phyloP scores from a whole-genome alignment of 64 coral and sea anemone species.

The Catalaphyllia jardinei region DNA sequence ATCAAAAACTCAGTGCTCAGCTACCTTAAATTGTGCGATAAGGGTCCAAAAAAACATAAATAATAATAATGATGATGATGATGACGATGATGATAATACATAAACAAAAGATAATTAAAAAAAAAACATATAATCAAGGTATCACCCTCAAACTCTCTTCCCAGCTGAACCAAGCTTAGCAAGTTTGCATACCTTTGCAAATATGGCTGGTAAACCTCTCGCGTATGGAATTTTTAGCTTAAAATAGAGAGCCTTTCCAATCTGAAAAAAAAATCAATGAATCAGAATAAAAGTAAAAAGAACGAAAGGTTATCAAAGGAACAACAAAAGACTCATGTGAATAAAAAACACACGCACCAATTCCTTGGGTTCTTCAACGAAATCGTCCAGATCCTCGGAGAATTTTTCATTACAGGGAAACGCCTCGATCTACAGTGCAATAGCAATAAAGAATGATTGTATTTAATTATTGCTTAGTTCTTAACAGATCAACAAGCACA shows the following conservation, averaged over 20 bases:
- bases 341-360: conserved; percentile 43
- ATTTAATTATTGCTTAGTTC: too few relatives aligned
- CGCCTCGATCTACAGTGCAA: conserved; percentile 54
- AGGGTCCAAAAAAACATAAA: too few relatives aligned
- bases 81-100: too few relatives aligned
- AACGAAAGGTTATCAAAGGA: neutral
- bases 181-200: conserved; percentile 64
- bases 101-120: too few relatives aligned
- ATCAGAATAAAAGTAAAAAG: neutral
- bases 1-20: too few relatives aligned
- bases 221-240: conserved; percentile 83
- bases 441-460: too few relatives aligned
- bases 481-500: too few relatives aligned
- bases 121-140: too few relatives aligned
- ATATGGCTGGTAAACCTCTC: conserved; percentile 81
- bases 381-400: conserved; percentile 81
- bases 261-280: neutral
- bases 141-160: too few relatives aligned
- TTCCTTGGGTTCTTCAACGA: conserved; percentile 82
- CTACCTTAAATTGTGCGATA: too few relatives aligned
- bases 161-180: too few relatives aligned
- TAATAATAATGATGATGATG: too few relatives aligned
- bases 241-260: conserved; percentile 78
- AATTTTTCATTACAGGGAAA: conserved; percentile 74
- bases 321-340: neutral